Evolutionary conservation across 2,888 invertebrate genomes (phyloP), one percentile per base, ranked within the genome.

Genomic region (Crossocerus cetratus): DNA sequence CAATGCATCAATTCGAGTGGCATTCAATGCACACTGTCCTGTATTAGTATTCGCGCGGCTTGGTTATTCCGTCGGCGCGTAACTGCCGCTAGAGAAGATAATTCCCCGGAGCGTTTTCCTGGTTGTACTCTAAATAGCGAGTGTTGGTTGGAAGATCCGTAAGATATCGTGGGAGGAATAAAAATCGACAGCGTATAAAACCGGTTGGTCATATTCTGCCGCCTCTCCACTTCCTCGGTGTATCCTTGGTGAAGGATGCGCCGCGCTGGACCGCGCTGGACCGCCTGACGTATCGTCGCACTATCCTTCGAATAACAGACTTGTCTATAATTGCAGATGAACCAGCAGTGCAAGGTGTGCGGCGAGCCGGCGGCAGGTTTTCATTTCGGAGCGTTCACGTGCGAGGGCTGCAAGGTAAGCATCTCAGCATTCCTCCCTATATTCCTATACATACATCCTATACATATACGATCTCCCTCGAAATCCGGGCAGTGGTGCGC

Each of bases 341-440:
- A 90, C 84, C 89, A 90, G 78, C 87, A 88, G 86, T 90, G 90
- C 85, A 89, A 87, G 77, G 90, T 90, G 75, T 90, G 90, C 82
- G 88, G 89, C 69, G 90, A 90, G 75, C 90, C 89, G 63, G 90
- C 90, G 60, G 90, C 90, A 59, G 90, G 90, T 70, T 90, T 88
- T 80, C 90, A 90, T 83, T 90, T 90, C 65, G 90, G 90, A 63
- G 90, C 89, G 61, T 90, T 90, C 79, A 90, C 90, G 65, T 90
- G 90, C 79, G 90, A 90, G 83, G 90, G 90, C 64, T 90, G 90
- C 77, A 90, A 90, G 90, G 90, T 90, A 86, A 87, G 69, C 72
- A 65, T 72, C 66, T 16, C 16, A 16, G 16, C 49, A 32, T 32
- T 32, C 8, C 32, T 32, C 32, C 32, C 5, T 32, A 32, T 32